These are phyloP conservation scores for Zeus faber DNA, from an alignment of 2,113 vertebrate genomes.

Conservation along the genomic window DNA sequence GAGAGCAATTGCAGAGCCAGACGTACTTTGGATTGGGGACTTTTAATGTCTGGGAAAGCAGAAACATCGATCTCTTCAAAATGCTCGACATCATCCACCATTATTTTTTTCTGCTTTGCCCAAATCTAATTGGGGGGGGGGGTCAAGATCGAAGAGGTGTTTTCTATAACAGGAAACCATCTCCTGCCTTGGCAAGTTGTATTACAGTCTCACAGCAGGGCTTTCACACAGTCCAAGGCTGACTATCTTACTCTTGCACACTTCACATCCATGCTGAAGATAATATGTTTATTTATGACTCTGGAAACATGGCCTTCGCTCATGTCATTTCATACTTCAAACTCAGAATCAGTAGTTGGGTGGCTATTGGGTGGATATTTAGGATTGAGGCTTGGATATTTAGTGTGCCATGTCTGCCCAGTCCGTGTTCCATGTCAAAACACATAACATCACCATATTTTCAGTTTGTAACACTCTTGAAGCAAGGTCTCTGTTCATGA, in stretches of 20 bases:
- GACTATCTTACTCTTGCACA: no score
- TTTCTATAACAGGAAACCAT: conserved; percentile 5
- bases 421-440: no score
- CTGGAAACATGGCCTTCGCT: conserved; percentile 24
- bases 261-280: no score
- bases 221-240: conserved; percentile 19
- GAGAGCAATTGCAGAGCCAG: conserved; percentile 36
- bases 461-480: conserved; percentile 13
- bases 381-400: conserved; percentile 21
- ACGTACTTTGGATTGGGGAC: conserved; percentile 31
- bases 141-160: conserved; percentile 9
- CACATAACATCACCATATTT: no score
- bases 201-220: conserved; percentile 3
- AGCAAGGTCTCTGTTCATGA: no score
- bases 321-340: conserved; percentile 5
- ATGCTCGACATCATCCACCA: conserved; percentile 30
- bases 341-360: no score
- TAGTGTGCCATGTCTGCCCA: conserved; percentile 24
- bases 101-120: conserved; percentile 24
- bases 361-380: no score
- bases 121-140: conserved; percentile 11
- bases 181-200: background rate
- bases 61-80: conserved; percentile 51
- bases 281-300: conserved; percentile 27
- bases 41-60: conserved; percentile 41